Evolutionary conservation across 2,113 vertebrate species (phyloP).

Genomic region (Mystacornis crossleyi): DNA sequence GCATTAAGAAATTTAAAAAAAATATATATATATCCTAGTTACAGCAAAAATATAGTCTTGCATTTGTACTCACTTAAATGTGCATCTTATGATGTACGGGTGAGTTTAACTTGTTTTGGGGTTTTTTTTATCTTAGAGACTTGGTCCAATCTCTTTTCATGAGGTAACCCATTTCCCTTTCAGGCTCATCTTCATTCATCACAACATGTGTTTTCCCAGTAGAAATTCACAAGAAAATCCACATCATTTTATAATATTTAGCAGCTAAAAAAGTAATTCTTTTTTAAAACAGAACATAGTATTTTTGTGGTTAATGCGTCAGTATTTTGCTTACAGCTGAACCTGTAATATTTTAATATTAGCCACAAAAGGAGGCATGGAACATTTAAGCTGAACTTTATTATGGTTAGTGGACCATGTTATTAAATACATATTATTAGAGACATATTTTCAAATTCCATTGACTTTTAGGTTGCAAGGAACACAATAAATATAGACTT

Average conservation of each 20-base stretch:
- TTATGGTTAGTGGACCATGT: conserved; percentile 7
- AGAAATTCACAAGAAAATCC: neutral
- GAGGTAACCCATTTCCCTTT: neutral
- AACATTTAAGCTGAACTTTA: conserved; percentile 35
- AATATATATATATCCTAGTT: neutral
- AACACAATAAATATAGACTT: neutral
- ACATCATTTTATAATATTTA: neutral
- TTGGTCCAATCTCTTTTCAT: neutral
- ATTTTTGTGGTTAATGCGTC: neutral
- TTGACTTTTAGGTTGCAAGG: neutral
- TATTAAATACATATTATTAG: conserved; percentile 35
- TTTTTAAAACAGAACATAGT: neutral
- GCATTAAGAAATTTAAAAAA: neutral
- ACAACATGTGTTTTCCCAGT: neutral
- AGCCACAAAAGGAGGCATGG: neutral
- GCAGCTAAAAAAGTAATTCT: neutral
- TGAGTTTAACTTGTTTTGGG: neutral
- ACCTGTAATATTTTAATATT: neutral
- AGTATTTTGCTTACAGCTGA: neutral
- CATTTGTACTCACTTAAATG: neutral
- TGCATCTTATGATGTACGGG: neutral
- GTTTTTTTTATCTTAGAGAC: neutral
- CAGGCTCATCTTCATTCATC: neutral
- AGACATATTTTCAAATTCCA: neutral
- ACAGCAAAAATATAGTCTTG: neutral